These are phyloP conservation scores for Drosophila novamexicana DNA, from an alignment of 1,140 invertebrate genomes.

Conservation along the genomic window DNA sequence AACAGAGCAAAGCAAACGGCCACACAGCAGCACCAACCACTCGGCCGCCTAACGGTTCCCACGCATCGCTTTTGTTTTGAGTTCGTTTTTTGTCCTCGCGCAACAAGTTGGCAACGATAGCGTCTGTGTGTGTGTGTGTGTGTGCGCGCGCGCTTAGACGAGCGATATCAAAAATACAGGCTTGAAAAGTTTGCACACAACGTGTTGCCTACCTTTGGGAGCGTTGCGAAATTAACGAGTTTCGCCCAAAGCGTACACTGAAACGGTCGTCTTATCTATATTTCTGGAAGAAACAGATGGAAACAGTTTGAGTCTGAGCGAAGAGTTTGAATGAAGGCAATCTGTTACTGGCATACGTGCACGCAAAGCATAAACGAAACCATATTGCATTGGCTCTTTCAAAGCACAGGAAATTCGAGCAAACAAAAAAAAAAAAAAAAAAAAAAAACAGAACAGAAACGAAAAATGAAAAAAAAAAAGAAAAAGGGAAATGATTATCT, in stretches of 20 bases:
- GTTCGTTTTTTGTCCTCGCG: constrained; percentile 58
- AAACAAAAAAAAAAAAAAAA: background rate
- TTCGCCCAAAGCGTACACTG: background rate
- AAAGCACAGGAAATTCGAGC: too few relatives aligned
- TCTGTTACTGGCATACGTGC: background rate
- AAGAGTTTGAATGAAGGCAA: background rate
- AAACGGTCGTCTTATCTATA: background rate
- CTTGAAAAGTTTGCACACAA: constrained; percentile 33
- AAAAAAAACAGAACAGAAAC: too few relatives aligned
- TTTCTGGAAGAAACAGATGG: background rate
- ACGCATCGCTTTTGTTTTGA: constrained; percentile 70
- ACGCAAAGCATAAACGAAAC: background rate
- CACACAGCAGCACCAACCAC: background rate
- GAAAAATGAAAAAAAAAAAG: too few relatives aligned
- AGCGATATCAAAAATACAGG: constrained; percentile 47
- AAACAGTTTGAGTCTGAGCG: background rate
- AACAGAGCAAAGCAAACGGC: constrained; percentile 1
- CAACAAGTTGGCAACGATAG: constrained; percentile 62
- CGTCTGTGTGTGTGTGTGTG: constrained; percentile 5
- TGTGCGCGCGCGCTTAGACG: constrained; percentile 12
- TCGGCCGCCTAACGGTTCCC: constrained; percentile 29
- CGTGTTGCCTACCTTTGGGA: constrained; percentile 66
- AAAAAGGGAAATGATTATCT: too few relatives aligned
- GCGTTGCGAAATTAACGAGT: constrained; percentile 28
- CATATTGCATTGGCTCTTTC: too few relatives aligned